Evolutionary conservation across 2,113 vertebrate genomes (phyloP), one percentile per base, ranked within the genome.

Genomic region (Bufo bufo): DNA sequence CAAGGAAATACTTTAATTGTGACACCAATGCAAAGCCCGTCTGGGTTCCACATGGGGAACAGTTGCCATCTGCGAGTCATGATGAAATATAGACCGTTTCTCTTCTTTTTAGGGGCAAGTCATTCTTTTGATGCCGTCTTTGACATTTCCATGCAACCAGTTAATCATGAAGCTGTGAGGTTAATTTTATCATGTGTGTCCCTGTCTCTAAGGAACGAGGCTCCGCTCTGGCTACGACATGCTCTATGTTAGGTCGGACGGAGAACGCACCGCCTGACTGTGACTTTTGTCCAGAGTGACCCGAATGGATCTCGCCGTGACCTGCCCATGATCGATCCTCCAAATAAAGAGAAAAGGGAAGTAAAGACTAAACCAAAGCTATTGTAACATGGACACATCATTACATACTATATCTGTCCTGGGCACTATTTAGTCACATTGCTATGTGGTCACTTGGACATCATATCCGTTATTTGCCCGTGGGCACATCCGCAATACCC

Each of bases 121-220:
- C 79, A 52, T 84, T 69, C 63, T 84, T 79, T 79, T 47, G 54
- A 17, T 65, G 56, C 89, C 89, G 88, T 77, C 77, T 90, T 87
- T 90, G 81, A 92, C 92, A 92, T 90, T 56, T 92, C 75, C 89
- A 85, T 91, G 86, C 91, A 90, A 91, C 81, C 90, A 90, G 91
- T 91, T 92, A 93, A 92, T 87, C 92, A 92, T 91, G 92, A 92
- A 93, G 90, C 6, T 88, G 89, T 91, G 58, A 91, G 90, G 91
- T 92, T 93, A 93, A 93, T 93, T 93, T 91, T 92, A 92, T 92
- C 92, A 11, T 92, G 91, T 93, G 90, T 92, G 92, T 88, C 58
- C 0, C 6, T 90, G 93, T 93, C 93, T 91, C 93, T 93, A 93
- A 90, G 93, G 91, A 93, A 93, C 92, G 82, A 3, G 93, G 92